A percentile compares a stretch with the other conserved stretches of the same genome.
Conservation (phyloP, 2,888 invertebrate genomes). For the Perdita meconis region DNA sequence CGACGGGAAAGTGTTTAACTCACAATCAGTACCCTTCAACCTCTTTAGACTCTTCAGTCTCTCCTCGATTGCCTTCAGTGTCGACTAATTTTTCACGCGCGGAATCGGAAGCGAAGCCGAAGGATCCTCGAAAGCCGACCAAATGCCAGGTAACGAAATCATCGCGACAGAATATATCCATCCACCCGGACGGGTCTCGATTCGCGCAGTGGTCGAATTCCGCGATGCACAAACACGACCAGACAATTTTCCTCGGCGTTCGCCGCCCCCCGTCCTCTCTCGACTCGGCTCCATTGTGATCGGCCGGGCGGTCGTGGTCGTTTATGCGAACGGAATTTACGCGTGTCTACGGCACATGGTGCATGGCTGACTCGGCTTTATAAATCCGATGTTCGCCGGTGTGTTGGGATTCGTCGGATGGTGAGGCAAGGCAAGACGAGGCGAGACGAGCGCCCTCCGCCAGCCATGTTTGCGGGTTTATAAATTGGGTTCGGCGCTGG, state of each 20-base stretch:
- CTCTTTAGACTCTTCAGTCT: neutral
- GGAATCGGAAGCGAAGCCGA: slow-evolving; percentile 29
- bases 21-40: neutral
- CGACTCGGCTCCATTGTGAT: neutral
- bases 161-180: slow-evolving; percentile 53
- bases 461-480: slow-evolving; percentile 84
- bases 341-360: slow-evolving; percentile 58
- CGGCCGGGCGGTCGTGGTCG: slow-evolving; percentile 35
- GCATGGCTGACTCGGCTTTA: slow-evolving; percentile 67
- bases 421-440: slow-evolving; percentile 49
- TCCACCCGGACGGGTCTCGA: slow-evolving; percentile 44
- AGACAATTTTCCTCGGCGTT: slow-evolving; percentile 52
- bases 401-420: slow-evolving; percentile 72
- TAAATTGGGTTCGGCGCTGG: slow-evolving; percentile 84
- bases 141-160: slow-evolving; percentile 56
- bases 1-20: neutral
- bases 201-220: slow-evolving; percentile 41
- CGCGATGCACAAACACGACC: slow-evolving; percentile 33
- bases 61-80: neutral
- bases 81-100: neutral
- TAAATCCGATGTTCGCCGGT: slow-evolving; percentile 77
- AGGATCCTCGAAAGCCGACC: slow-evolving; percentile 45
- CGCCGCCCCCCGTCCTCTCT: neutral
- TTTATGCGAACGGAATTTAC: slow-evolving; percentile 66
- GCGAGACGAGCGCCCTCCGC: slow-evolving; percentile 66